Percentiles rank a stretch among this genome's conserved stretches.
Conservation (phyloP, 2,888 invertebrate species). For the Geotrupes spiniger region DNA sequence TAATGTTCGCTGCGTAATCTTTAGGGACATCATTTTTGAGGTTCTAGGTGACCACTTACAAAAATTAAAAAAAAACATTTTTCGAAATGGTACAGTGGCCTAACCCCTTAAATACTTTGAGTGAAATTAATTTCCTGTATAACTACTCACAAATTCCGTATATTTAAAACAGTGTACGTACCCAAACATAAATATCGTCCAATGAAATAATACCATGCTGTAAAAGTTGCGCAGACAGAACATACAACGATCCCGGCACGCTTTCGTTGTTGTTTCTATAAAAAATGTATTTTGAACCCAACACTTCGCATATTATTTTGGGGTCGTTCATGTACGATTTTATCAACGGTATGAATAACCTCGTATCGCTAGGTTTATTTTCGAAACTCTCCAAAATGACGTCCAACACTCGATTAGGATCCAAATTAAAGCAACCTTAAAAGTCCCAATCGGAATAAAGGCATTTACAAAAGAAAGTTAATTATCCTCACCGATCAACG, state of each 20-base stretch:
- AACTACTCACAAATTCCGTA: no score
- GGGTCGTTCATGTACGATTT: conserved; percentile 86
- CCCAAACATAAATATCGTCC: conserved; percentile 89
- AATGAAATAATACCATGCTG: conserved; percentile 83
- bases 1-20: no score
- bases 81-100: no score
- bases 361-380: conserved; percentile 72
- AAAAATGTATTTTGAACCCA: conserved; percentile 86
- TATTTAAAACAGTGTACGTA: conserved; percentile 50
- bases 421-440: conserved; percentile 96
- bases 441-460: conserved; percentile 29
- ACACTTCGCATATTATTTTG: conserved; percentile 86
- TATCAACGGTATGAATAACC: conserved; percentile 82
- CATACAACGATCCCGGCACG: conserved; percentile 82
- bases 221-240: conserved; percentile 84
- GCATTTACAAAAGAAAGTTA: background rate
- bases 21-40: no score
- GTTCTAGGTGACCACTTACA: no score
- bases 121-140: no score
- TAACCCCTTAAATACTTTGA: no score
- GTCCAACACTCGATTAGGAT: conserved; percentile 96
- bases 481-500: conserved; percentile 75
- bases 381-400: conserved; percentile 97
- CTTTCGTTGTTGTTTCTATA: conserved; percentile 64
- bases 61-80: background rate